Percentiles rank a stretch among this genome's conserved stretches.
Conservation (phyloP, 2,888 invertebrate genomes). For the Drosophila algonquin region DNA sequence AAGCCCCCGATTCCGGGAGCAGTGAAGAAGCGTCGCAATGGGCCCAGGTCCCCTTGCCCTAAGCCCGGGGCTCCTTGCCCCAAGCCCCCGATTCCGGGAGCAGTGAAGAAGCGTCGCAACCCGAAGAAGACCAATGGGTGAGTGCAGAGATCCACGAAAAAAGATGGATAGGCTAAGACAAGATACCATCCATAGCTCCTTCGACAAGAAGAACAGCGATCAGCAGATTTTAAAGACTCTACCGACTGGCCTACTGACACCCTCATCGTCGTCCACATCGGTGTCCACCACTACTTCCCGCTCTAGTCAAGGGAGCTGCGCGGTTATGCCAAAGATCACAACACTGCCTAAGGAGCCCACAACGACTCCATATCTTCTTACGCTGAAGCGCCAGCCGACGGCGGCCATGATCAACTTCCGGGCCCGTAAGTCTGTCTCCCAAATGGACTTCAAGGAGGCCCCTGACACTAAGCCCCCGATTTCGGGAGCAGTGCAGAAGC, state of each 20-base stretch:
- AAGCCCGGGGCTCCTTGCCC: constrained; percentile 53
- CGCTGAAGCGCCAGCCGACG: constrained; percentile 66
- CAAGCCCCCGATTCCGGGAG: constrained; percentile 29
- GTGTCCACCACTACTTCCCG: constrained; percentile 45
- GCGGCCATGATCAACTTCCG: constrained; percentile 67
- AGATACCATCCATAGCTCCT: constrained; percentile 27
- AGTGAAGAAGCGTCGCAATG: constrained; percentile 35
- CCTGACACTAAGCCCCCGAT: constrained; percentile 53
- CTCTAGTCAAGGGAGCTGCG: background rate
- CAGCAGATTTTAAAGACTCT: constrained; percentile 41
- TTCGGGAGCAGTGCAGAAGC: constrained; percentile 37
- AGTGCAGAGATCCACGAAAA: background rate
- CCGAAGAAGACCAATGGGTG: constrained; percentile 43
- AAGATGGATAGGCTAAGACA: no score
- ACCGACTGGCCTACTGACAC: constrained; percentile 54
- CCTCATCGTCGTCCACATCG: constrained; percentile 70
- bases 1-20: constrained; percentile 34
- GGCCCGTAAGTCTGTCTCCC: constrained; percentile 77
- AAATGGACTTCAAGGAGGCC: constrained; percentile 80
- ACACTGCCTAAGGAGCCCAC: constrained; percentile 6
- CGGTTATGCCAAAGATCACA: constrained; percentile 7
- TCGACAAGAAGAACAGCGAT: constrained; percentile 25
- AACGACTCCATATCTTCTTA: constrained; percentile 45
- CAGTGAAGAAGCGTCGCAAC: constrained; percentile 45
- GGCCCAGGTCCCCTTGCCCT: constrained; percentile 16